phyloP scores from a whole-genome alignment of 2,113 vertebrate species.

The Oncorhynchus mykiss region DNA sequence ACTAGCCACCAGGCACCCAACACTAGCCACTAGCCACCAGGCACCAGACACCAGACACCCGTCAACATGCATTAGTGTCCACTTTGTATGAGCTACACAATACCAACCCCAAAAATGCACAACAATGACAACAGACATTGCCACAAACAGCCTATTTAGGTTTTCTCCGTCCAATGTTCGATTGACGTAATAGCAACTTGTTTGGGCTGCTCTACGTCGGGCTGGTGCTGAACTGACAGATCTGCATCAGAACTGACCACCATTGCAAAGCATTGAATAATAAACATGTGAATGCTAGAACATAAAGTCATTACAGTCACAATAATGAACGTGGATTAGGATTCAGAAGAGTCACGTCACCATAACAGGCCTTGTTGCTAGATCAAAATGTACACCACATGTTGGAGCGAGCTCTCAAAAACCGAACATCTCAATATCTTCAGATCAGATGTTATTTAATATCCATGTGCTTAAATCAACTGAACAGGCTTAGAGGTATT shows the following conservation, averaged over 20 bases:
- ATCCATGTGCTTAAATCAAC: conserved; percentile 38
- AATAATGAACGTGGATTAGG: too few relatives aligned
- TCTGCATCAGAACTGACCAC: conserved; percentile 23
- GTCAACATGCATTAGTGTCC: not conserved
- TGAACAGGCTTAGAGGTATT: conserved; percentile 43
- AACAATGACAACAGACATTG: conserved; percentile 9
- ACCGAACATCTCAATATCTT: conserved; percentile 45
- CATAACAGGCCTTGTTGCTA: conserved; percentile 4
- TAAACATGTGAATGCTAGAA: conserved; percentile 41
- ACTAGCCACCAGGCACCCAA: too few relatives aligned
- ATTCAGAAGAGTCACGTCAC: conserved; percentile 4
- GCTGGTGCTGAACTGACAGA: conserved; percentile 51
- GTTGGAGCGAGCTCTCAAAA: conserved; percentile 38
- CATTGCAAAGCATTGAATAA: conserved; percentile 55
- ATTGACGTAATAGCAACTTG: conserved; percentile 41
- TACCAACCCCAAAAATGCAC: conserved; percentile 7
- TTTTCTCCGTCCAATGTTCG: conserved; percentile 29
- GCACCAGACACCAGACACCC: too few relatives aligned
- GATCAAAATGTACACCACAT: conserved; percentile 46
- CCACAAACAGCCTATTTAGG: conserved; percentile 15
- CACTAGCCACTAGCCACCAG: too few relatives aligned
- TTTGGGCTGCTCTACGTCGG: conserved; percentile 36
- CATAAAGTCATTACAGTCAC: not conserved
- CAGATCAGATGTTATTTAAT: conserved; percentile 47
- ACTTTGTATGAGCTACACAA: not conserved